Conservation (phyloP, 2,113 vertebrate genomes). For the Cygnus atratus region DNA sequence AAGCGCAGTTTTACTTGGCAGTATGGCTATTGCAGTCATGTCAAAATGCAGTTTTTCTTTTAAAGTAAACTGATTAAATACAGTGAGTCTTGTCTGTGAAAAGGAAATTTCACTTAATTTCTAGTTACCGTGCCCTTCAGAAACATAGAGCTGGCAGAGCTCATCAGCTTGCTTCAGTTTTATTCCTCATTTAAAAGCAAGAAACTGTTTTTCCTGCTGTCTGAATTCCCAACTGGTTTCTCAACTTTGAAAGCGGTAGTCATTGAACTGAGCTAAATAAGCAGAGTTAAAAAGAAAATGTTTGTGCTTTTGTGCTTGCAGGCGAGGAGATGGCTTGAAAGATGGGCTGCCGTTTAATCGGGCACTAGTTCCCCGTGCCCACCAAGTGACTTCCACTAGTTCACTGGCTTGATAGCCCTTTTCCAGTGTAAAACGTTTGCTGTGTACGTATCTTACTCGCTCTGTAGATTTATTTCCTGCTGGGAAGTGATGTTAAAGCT, state of each 20-base stretch:
- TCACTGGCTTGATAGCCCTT: neutral
- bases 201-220: constrained; percentile 44
- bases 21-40: neutral
- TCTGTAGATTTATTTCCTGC: constrained; percentile 6
- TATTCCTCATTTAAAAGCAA: neutral
- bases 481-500: constrained; percentile 17
- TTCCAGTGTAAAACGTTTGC: neutral
- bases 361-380: neutral
- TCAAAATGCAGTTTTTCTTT: constrained; percentile 25
- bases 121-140: constrained; percentile 48
- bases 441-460: neutral
- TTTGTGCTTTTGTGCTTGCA: constrained; percentile 61
- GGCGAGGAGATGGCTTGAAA: constrained; percentile 36
- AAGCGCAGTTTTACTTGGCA: neutral
- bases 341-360: constrained; percentile 27
- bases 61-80: neutral
- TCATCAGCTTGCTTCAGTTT: constrained; percentile 26
- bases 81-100: neutral
- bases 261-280: constrained; percentile 58
- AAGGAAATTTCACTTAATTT: constrained; percentile 16
- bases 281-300: constrained; percentile 51
- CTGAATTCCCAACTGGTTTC: constrained; percentile 47
- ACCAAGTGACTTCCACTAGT: neutral
- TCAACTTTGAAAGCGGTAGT: constrained; percentile 36
- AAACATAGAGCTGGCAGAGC: constrained; percentile 2